A percentile compares a stretch with the other conserved stretches of the same genome.
Conservation (phyloP, 2,888 invertebrate genomes). For the Metalampra italica region DNA sequence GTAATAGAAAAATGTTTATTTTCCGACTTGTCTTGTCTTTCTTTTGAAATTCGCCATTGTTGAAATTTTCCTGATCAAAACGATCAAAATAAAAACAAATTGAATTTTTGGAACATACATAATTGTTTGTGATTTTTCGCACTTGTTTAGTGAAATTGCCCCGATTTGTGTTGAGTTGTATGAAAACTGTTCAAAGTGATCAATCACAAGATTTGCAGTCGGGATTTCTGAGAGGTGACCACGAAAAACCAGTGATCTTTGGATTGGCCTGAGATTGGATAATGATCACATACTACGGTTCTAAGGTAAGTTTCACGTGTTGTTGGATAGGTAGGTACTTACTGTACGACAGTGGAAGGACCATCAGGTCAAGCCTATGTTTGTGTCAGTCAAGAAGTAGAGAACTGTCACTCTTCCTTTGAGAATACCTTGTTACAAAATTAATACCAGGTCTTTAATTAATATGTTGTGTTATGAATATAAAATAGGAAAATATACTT, state of each 20-base stretch:
- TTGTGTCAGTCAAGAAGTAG: no score
- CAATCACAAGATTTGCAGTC: constrained; percentile 9
- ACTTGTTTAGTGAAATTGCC: constrained; percentile 26
- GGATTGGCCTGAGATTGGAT: constrained; percentile 16
- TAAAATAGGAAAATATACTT: no score
- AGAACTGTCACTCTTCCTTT: no score
- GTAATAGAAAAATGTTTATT: neutral
- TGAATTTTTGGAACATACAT: neutral
- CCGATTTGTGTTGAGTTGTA: constrained; percentile 11
- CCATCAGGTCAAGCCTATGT: no score
- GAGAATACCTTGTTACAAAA: no score
- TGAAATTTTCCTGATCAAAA: neutral
- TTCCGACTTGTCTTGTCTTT: neutral
- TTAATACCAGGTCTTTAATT: no score
- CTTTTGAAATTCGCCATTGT: neutral
- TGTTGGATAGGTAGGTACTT: no score
- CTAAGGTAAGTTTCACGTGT: constrained; percentile 24
- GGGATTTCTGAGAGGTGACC: constrained; percentile 13
- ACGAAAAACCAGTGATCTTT: constrained; percentile 15
- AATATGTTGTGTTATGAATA: no score
- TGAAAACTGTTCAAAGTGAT: constrained; percentile 3
- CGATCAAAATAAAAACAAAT: neutral
- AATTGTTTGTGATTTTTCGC: constrained; percentile 22
- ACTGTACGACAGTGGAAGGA: no score
- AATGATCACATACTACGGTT: constrained; percentile 43